Conservation (phyloP, 2,113 vertebrate genomes). For the Menidia beryllina region DNA sequence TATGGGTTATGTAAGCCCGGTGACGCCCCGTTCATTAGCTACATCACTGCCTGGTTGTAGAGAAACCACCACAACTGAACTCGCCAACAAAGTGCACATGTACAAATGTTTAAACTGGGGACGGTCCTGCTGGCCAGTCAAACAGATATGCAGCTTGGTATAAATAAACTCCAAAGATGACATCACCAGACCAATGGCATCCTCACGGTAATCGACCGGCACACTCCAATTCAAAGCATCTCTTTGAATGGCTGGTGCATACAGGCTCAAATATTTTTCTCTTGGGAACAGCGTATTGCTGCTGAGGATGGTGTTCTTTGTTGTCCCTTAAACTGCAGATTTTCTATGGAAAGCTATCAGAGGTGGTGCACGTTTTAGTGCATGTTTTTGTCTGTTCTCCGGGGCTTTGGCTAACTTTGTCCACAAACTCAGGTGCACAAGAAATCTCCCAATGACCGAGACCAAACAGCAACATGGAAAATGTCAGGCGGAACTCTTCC, state of each 20-base stretch:
- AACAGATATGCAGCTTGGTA: not conserved
- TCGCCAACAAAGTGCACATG: too few relatives aligned
- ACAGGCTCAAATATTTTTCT: conserved; percentile 14
- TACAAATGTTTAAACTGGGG: not conserved
- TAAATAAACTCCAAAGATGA: not conserved
- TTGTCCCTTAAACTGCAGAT: too few relatives aligned
- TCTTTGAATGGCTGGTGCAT: not conserved
- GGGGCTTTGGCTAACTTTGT: not conserved
- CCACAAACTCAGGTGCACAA: not conserved
- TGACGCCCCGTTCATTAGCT: too few relatives aligned
- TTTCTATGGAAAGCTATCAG: not conserved
- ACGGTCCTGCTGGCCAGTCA: not conserved
- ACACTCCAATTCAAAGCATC: conserved; percentile 16
- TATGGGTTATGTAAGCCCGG: too few relatives aligned
- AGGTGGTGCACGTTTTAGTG: not conserved
- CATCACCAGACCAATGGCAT: not conserved
- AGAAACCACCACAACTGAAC: too few relatives aligned
- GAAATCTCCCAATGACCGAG: not conserved
- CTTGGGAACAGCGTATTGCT: conserved; percentile 4
- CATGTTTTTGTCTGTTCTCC: conserved; percentile 1
- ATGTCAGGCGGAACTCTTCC: conserved; percentile 13
- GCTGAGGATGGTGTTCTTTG: conserved; percentile 1
- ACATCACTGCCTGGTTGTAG: too few relatives aligned
- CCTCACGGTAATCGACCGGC: not conserved
- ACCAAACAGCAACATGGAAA: not conserved